These are phyloP conservation scores for Scaptomyza polygonia DNA, from an alignment of 2,888 invertebrate species.

Conservation along the genomic window DNA sequence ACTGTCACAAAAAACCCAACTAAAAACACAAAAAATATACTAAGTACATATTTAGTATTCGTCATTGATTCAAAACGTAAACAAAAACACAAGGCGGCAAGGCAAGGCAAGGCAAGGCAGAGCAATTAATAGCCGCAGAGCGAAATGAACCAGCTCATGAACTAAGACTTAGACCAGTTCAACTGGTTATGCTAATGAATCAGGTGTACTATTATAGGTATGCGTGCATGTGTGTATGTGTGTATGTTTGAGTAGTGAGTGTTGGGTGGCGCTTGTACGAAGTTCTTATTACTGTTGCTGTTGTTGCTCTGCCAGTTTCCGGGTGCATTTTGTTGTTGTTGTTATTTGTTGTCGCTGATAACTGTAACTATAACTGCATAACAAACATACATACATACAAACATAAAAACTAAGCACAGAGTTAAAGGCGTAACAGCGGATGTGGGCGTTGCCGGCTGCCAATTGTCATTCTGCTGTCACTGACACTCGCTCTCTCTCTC, in stretches of 20 bases:
- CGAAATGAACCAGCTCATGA: conserved; percentile 45
- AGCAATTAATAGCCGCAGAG: conserved; percentile 18
- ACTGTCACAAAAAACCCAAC: neutral
- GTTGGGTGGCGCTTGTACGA: neutral
- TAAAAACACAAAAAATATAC: neutral
- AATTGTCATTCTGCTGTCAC: conserved; percentile 16
- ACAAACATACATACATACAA: neutral
- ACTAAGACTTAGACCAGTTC: conserved; percentile 53
- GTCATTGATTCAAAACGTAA: conserved; percentile 41
- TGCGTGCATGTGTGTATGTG: conserved; percentile 7
- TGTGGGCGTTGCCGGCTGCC: conserved; percentile 35
- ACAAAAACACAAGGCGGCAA: conserved; percentile 30
- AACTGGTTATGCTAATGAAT: conserved; percentile 77
- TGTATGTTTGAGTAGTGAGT: conserved; percentile 1
- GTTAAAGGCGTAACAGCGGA: conserved; percentile 33
- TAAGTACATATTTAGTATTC: conserved; percentile 8
- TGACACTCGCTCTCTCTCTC: neutral
- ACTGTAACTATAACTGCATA: conserved; percentile 5
- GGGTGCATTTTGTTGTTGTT: conserved; percentile 11
- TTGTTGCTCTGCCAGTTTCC: conserved; percentile 23
- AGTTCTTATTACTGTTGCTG: conserved; percentile 4
- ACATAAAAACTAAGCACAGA: conserved; percentile 1
- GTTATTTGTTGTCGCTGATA: conserved; percentile 3
- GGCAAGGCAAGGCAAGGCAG: too few relatives aligned
- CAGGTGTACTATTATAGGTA: conserved; percentile 49